Percentiles rank a stretch among this genome's conserved stretches.
Conservation (phyloP, 30 jellyfish, hydroid and myxozoan species). For the Hydractinia symbiolongicarpus region DNA sequence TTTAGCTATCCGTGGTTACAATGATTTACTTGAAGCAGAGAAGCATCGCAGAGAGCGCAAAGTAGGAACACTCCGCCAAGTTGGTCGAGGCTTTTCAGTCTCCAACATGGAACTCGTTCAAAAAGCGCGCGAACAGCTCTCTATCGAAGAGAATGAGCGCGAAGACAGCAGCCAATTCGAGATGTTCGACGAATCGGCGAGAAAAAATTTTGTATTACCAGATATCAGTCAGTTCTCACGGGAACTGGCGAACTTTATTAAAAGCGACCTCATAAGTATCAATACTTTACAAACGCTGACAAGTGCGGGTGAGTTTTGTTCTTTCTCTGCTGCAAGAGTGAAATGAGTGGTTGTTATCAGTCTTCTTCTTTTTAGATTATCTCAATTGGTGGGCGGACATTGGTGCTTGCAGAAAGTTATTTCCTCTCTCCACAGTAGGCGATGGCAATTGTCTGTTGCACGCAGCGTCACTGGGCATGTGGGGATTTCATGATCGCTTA, state of each 20-base stretch:
- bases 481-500: conserved; percentile 89
- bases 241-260: conserved; percentile 52
- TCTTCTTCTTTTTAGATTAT: conserved; percentile 36
- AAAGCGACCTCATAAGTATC: conserved; percentile 58
- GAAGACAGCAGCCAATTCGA: conserved; percentile 21
- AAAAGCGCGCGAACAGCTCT: conserved; percentile 42
- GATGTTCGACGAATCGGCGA: conserved; percentile 35
- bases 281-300: conserved; percentile 48
- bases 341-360: not conserved
- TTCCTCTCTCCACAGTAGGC: conserved; percentile 87
- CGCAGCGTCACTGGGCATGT: conserved; percentile 93
- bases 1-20: conserved; percentile 21
- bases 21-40: not conserved
- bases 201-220: conserved; percentile 53
- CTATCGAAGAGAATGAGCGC: not conserved
- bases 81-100: conserved; percentile 68
- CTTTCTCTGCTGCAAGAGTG: not conserved
- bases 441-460: conserved; percentile 93
- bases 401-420: conserved; percentile 72
- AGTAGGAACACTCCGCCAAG: not conserved
- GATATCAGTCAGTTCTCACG: conserved; percentile 45
- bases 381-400: conserved; percentile 91
- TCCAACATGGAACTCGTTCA: conserved; percentile 66
- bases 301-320: conserved; percentile 46
- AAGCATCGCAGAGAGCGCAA: not conserved